Base-by-base conservation (phyloP, 2,797 vertebrate genomes). In the Anniella stebbinsi region DNA sequence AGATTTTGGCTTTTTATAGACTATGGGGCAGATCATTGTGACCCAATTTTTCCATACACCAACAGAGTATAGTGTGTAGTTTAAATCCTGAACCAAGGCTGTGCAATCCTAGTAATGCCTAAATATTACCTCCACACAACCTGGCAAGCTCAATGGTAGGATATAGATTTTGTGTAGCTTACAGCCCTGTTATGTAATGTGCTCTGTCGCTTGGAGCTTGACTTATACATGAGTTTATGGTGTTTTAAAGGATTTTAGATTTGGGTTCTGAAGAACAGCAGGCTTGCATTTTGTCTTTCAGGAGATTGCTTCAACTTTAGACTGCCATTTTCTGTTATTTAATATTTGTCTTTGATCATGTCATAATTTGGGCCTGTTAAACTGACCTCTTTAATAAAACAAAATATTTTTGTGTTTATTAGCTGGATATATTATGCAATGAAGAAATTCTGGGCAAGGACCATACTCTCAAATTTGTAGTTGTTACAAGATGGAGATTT, bases 381-480 rank as follows among this genome's bases (percentile, higher is more conserved):
- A 66, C 8, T 57, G 11, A 88, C 25, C 17, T 73, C 2, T 81
- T 73, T 90, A n/a, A 51, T 72, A 54, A 57, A n/a, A 73, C 51
- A 51, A 77, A 73, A 23, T 72, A 69, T 76, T 0, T 86, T 41
- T 93, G 95, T 92, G 93, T 94, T 92, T 86, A n/a, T 91, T 97
- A 99, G 99, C 98, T 99, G 98, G 99, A 99, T 96, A 99, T 99
- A 97, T 98, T 99, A 98, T 99, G 99, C 98, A 99, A 99, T 77
- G 99, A 99, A 97, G 99, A 99, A 96, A 99, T 99, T 96, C 96
- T 99, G 96, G 99, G 99, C 93, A 99, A 99, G 97, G 99, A 99
- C 97, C 99, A 99, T 96, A 99, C 99, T 0, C 98, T 99, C 97
- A 99, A 99, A 97, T 99, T 99, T 96, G 99, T 99, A 95, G 99